Conservation (phyloP, 2,797 vertebrate genomes). For the Acanthurus leucopareius region DNA sequence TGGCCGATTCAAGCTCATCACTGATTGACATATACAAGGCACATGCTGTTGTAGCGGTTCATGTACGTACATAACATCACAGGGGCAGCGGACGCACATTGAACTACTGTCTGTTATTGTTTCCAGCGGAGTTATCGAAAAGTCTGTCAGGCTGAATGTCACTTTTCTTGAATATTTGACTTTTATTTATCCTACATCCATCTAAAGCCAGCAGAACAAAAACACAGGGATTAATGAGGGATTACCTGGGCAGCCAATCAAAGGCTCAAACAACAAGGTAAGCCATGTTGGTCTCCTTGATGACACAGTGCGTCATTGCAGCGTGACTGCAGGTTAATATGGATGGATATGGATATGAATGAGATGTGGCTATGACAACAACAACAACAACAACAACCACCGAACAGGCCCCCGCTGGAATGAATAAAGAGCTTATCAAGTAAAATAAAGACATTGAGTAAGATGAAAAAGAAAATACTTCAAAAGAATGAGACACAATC, state of each 20-base stretch:
- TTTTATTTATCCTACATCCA: slow-evolving; percentile 3
- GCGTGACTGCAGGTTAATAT: not conserved
- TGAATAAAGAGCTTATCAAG: not conserved
- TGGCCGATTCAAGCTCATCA: not conserved
- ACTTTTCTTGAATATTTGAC: no score
- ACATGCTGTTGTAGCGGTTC: not conserved
- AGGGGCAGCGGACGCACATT: not conserved
- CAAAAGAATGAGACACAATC: slow-evolving; percentile 21
- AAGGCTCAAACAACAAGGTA: not conserved
- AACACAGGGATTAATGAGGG: not conserved
- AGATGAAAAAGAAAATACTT: slow-evolving; percentile 10
- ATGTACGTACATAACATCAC: not conserved
- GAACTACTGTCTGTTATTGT: not conserved
- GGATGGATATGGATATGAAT: no score
- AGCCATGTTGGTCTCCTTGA: not conserved
- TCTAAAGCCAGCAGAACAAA: not conserved
- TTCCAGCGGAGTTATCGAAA: no score
- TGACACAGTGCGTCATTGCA: not conserved
- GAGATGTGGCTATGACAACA: no score
- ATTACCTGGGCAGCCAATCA: slow-evolving; percentile 11
- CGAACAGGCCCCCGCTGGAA: no score
- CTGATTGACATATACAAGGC: not conserved
- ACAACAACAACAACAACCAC: no score
- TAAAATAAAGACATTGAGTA: not conserved
- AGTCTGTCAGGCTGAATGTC: no score